Evolutionary conservation across 2,888 invertebrate species (phyloP).

Genomic region (Plagodis pulveraria): DNA sequence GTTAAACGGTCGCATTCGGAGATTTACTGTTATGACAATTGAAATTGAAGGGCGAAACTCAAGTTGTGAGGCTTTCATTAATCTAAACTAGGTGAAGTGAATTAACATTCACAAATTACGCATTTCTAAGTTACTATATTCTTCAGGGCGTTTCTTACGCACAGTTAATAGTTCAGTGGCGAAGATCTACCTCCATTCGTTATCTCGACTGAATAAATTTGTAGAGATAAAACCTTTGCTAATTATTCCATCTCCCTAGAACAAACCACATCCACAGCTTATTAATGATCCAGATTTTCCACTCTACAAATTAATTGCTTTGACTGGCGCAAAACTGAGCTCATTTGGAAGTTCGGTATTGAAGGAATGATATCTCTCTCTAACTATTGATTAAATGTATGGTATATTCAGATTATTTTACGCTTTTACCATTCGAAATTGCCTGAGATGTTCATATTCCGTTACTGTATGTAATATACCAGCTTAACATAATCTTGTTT

Average conservation of each 20-base stretch:
- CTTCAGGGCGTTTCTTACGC: conserved; percentile 31
- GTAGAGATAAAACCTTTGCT: conserved; percentile 65
- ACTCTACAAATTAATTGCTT: not conserved
- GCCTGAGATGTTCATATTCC: too few relatives aligned
- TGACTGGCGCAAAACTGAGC: conserved; percentile 2
- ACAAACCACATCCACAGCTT: conserved; percentile 39
- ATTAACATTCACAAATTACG: conserved; percentile 24
- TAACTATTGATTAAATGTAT: not conserved
- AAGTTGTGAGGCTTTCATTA: conserved; percentile 13
- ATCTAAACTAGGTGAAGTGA: conserved; percentile 16
- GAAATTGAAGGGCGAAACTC: conserved; percentile 24
- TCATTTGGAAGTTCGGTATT: not conserved
- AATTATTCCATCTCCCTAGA: conserved; percentile 60
- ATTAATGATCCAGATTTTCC: conserved; percentile 39
- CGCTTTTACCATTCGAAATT: too few relatives aligned
- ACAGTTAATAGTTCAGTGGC: conserved; percentile 21
- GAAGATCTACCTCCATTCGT: conserved; percentile 33
- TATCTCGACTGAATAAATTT: conserved; percentile 65
- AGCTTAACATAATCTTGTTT: too few relatives aligned
- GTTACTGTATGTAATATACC: too few relatives aligned
- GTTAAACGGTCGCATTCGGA: conserved; percentile 27
- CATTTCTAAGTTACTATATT: conserved; percentile 21
- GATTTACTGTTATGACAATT: conserved; percentile 38
- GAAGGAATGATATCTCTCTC: not conserved
- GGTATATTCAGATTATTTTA: too few relatives aligned